Percentiles rank a stretch among this genome's conserved stretches.
Evolutionary conservation across 2,888 invertebrate species (phyloP).

Genomic region (Cheiracanthium punctorium): DNA sequence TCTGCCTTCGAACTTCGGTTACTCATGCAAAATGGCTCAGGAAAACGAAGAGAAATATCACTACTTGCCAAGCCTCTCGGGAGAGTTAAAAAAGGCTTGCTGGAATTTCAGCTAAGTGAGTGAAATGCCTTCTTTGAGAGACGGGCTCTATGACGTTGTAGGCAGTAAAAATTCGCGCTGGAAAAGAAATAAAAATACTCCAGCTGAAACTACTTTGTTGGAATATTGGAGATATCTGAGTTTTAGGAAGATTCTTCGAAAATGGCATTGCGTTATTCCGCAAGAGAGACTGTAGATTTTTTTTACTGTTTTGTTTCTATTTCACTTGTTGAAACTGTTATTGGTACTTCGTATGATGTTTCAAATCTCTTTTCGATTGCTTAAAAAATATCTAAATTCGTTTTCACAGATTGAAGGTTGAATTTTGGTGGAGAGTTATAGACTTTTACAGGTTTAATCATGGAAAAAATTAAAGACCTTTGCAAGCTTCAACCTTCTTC

Average conservation of each 20-base stretch:
- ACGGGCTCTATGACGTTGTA: not conserved
- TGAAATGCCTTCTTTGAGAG: conserved; percentile 10
- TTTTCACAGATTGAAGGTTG: no score
- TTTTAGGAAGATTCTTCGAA: not conserved
- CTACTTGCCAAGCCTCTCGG: conserved; percentile 17
- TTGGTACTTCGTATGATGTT: no score
- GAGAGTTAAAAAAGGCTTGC: conserved; percentile 16
- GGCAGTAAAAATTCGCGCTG: not conserved
- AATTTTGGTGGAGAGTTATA: no score
- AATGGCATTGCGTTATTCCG: not conserved
- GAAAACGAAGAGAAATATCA: conserved; percentile 26
- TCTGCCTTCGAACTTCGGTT: conserved; percentile 29
- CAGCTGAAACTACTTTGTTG: not conserved
- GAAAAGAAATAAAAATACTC: not conserved
- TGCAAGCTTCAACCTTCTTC: no score
- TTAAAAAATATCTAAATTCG: no score
- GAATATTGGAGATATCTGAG: not conserved
- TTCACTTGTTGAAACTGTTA: no score
- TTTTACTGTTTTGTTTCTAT: no score
- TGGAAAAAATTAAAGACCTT: no score
- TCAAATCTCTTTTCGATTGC: no score
- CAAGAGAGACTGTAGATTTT: not conserved
- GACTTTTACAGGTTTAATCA: no score
- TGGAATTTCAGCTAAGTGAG: conserved; percentile 5
- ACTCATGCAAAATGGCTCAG: conserved; percentile 47